Percentiles rank a stretch among this genome's conserved stretches.
phyloP scores from a whole-genome alignment of 2,888 invertebrate species.

The Aspidiotus rigidus region DNA sequence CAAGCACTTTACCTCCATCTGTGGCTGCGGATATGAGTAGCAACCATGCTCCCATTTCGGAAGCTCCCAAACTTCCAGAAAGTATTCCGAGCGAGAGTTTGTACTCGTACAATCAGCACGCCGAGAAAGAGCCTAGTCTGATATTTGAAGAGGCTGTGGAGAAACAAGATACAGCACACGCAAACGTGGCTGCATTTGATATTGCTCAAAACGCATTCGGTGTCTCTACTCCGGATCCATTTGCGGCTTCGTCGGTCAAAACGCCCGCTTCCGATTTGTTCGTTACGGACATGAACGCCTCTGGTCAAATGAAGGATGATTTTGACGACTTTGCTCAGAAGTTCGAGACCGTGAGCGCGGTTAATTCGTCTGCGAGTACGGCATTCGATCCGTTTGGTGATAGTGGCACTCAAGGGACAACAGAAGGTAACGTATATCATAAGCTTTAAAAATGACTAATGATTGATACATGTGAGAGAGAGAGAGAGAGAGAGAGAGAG shows the following conservation, averaged over 20 bases:
- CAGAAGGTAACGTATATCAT: not conserved
- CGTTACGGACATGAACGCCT: not conserved
- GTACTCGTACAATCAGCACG: constrained; percentile 1
- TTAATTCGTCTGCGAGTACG: not conserved
- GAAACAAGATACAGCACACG: not conserved
- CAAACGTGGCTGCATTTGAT: not conserved
- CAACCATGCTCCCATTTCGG: constrained; percentile 8
- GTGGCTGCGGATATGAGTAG: not conserved
- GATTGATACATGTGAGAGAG: too few species aligned
- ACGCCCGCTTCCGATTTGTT: not conserved
- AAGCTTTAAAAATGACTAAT: too few species aligned
- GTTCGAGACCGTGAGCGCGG: constrained; percentile 9
- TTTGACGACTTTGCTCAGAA: constrained; percentile 25
- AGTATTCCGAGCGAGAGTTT: constrained; percentile 25
- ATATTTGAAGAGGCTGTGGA: constrained; percentile 10
- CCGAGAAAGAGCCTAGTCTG: constrained; percentile 5
- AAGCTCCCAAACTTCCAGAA: constrained; percentile 23
- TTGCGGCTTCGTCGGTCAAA: not conserved
- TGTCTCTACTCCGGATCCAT: not conserved
- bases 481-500: too few species aligned
- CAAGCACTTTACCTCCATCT: not conserved
- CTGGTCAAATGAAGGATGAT: not conserved
- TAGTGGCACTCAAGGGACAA: not conserved
- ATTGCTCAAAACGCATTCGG: not conserved
- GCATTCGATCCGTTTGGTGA: constrained; percentile 26